A percentile compares a stretch with the other conserved stretches of the same genome.
Evolutionary conservation across 2,888 invertebrate genomes (phyloP).

Genomic region (Stenoptilia bipunctidactyla): DNA sequence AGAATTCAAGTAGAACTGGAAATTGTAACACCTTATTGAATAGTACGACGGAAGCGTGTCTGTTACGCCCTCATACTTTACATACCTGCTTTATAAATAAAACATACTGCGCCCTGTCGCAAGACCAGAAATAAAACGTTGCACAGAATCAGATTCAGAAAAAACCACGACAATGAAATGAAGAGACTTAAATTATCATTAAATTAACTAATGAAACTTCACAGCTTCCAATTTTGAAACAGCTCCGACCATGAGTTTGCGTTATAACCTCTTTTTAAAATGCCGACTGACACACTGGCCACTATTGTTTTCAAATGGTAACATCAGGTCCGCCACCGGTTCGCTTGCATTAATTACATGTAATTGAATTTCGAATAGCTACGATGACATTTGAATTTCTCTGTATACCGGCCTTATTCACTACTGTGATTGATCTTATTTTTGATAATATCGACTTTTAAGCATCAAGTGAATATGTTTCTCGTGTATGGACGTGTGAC

Average conservation of each 20-base stretch:
- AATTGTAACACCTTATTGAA: no score
- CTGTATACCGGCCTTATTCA: slow-evolving; percentile 45
- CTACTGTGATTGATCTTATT: slow-evolving; percentile 24
- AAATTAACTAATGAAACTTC: slow-evolving; percentile 16
- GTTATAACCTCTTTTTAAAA: slow-evolving; percentile 42
- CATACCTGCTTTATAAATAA: no score
- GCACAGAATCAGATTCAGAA: slow-evolving; percentile 12
- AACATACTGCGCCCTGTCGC: no score
- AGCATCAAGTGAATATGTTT: no score
- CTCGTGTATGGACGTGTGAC: no score
- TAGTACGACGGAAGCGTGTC: slow-evolving; percentile 5
- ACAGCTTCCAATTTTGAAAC: slow-evolving; percentile 12
- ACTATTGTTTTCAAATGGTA: slow-evolving; percentile 60
- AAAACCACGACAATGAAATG: slow-evolving; percentile 16
- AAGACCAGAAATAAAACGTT: no score
- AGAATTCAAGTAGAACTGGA: no score
- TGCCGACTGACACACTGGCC: slow-evolving; percentile 28
- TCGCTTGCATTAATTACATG: slow-evolving; percentile 71
- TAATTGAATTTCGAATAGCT: slow-evolving; percentile 77
- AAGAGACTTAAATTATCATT: slow-evolving; percentile 29
- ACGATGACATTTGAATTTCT: slow-evolving; percentile 75
- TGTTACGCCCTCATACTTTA: slow-evolving; percentile 7
- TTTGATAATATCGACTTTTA: no score
- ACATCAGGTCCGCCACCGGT: slow-evolving; percentile 44
- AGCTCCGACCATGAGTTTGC: slow-evolving; percentile 35